These are phyloP conservation scores for Verasper variegatus DNA, from an alignment of 2,113 vertebrate genomes.

Conservation along the genomic window DNA sequence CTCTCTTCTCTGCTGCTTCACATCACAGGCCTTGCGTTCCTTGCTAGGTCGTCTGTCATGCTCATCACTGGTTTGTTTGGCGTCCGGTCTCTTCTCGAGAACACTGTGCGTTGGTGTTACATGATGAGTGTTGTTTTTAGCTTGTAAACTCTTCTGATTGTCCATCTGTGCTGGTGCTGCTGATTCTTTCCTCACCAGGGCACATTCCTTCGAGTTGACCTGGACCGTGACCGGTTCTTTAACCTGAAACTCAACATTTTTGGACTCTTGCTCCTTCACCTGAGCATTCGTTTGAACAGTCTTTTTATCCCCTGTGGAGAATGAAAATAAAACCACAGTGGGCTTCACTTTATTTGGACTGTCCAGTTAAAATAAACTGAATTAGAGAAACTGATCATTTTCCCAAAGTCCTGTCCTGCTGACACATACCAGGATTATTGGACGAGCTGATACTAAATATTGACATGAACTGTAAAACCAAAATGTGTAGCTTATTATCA, in stretches of 20 bases:
- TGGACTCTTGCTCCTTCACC: slow-evolving; percentile 42
- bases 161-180: slow-evolving; percentile 40
- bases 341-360: slow-evolving; percentile 42
- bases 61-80: slow-evolving; percentile 27
- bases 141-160: slow-evolving; percentile 38
- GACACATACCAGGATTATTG: neutral
- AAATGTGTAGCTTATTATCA: slow-evolving; percentile 3
- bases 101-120: slow-evolving; percentile 31
- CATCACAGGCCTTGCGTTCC: slow-evolving; percentile 20
- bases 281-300: slow-evolving; percentile 54
- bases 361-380: slow-evolving; percentile 4
- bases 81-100: slow-evolving; percentile 40
- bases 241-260: slow-evolving; percentile 66
- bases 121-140: slow-evolving; percentile 43
- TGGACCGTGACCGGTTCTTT: slow-evolving; percentile 47
- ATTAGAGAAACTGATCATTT: neutral
- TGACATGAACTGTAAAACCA: slow-evolving; percentile 2
- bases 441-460: neutral
- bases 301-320: slow-evolving; percentile 72
- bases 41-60: neutral
- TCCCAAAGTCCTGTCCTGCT: neutral
- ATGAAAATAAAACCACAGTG: slow-evolving; percentile 52
- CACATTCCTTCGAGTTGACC: slow-evolving; percentile 33
- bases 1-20: slow-evolving; percentile 29
- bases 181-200: slow-evolving; percentile 40